These are phyloP conservation scores for Spondyliosoma cantharus DNA, from an alignment of 2,797 vertebrate genomes.

Conservation along the genomic window DNA sequence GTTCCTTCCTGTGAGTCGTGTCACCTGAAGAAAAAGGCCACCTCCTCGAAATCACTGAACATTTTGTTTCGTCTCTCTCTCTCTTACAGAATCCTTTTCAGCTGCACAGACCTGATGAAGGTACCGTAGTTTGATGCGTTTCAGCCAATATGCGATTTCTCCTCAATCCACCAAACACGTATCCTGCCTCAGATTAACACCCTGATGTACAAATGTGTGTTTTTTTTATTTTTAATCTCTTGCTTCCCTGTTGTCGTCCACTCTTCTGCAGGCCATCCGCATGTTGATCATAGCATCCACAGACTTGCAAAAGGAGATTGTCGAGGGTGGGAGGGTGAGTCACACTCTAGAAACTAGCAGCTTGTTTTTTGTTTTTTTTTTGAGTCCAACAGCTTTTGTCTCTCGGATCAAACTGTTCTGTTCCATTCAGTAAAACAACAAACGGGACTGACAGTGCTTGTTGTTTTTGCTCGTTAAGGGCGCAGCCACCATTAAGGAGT, in stretches of 20 bases:
- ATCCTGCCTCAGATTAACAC: background rate
- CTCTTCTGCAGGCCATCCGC: constrained; percentile 89
- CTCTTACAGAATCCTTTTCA: constrained; percentile 90
- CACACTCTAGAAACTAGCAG: constrained; percentile 8
- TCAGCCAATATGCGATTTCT: background rate
- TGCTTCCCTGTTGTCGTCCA: background rate
- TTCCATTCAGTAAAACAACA: constrained; percentile 29
- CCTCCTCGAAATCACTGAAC: background rate
- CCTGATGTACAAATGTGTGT: constrained; percentile 8
- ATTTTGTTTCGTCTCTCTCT: constrained; percentile 10
- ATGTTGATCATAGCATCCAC: constrained; percentile 92
- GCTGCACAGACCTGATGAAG: constrained; percentile 98
- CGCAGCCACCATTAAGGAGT: constrained; percentile 94
- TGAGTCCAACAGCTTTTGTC: constrained; percentile 18
- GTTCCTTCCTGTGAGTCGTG: background rate
- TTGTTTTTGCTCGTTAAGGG: constrained; percentile 82
- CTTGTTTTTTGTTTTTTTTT: constrained; percentile 21
- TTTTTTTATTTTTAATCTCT: constrained; percentile 6
- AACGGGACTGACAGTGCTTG: constrained; percentile 18
- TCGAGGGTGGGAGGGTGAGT: constrained; percentile 93
- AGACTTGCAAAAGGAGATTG: constrained; percentile 96
- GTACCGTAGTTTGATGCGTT: constrained; percentile 80
- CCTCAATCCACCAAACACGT: background rate
- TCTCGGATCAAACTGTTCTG: constrained; percentile 18
- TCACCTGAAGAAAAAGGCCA: background rate